Evolutionary conservation across 1,140 invertebrate species (phyloP), one percentile per base, ranked within the genome.

Genomic region (Calycopis cecrops): DNA sequence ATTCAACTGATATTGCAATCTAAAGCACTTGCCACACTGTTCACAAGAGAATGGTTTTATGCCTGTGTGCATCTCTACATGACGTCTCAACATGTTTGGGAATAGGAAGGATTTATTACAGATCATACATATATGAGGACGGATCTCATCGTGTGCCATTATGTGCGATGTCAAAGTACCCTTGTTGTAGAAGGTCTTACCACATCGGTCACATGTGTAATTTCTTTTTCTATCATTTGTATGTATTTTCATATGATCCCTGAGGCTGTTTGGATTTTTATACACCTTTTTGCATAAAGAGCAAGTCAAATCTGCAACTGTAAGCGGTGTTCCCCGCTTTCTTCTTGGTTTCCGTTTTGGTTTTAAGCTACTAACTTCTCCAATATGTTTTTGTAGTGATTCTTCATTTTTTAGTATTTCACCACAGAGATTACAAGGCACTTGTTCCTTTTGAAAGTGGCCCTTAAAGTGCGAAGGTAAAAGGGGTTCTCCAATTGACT

Each of bases 41-140:
- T 92, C 90, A 75, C 94, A 96, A 35, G 93, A 90, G 78, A 94
- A 93, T 0, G 93, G 92, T 73, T 94, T 94, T 8, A 92, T 90
- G 1, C 93, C 91, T 1, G 91, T 91, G 77, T 93, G 92, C 49
- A 92, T 90, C 12, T 89, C 90, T 14, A 90, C 88, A 60, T 92
- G 92, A 57, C 90, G 89, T 6, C 74, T 55, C 51, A 87, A 55
- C 62, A 60, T 68, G 37, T 63, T 67, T 11, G 60, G 77, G 68
- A 72, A 75, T 55, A 78, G 64, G 35, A 87, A 87, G 0, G 91
- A 89, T 62, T 91, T 88, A 11, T 92, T 91, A 68, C 94, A 95
- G 35, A 92, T 91, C 49, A 91, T 90, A 73, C 94, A 96, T 55
- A 92, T 89, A 78, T 94, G 93, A 0, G 92, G 92, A 73, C 94